Evolutionary conservation across 2,113 vertebrate species (phyloP).

Genomic region (Orthochromis indermauri): DNA sequence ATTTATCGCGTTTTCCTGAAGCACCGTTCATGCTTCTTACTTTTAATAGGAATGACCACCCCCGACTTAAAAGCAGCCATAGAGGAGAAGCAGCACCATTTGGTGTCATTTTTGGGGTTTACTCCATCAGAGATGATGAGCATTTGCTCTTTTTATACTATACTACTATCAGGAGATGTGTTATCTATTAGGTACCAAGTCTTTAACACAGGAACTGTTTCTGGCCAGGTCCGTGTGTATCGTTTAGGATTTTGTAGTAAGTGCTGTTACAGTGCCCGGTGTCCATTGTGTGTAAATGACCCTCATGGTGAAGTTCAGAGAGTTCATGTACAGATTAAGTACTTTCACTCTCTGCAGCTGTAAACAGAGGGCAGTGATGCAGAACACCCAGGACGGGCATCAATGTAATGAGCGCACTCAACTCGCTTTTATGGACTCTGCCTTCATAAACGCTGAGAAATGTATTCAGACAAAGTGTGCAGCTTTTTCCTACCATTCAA

Average conservation of each 20-base stretch:
- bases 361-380: constrained; percentile 13
- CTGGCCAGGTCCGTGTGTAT: background rate
- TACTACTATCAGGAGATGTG: background rate
- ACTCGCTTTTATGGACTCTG: background rate
- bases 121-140: background rate
- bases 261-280: background rate
- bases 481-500: background rate
- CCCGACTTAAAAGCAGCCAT: background rate
- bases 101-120: background rate
- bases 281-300: background rate
- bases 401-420: background rate
- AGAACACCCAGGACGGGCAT: background rate
- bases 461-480: constrained; percentile 9
- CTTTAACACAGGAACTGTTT: background rate
- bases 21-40: background rate
- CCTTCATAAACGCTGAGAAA: background rate
- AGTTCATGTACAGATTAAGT: background rate
- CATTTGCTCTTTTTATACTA: background rate
- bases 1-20: background rate
- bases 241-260: background rate
- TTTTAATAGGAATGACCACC: background rate
- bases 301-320: background rate
- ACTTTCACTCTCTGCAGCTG: constrained; percentile 13
- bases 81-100: background rate
- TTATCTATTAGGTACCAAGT: background rate